These are phyloP conservation scores for Microtus oregoni DNA, from an alignment of 2,113 vertebrate genomes.

Conservation along the genomic window DNA sequence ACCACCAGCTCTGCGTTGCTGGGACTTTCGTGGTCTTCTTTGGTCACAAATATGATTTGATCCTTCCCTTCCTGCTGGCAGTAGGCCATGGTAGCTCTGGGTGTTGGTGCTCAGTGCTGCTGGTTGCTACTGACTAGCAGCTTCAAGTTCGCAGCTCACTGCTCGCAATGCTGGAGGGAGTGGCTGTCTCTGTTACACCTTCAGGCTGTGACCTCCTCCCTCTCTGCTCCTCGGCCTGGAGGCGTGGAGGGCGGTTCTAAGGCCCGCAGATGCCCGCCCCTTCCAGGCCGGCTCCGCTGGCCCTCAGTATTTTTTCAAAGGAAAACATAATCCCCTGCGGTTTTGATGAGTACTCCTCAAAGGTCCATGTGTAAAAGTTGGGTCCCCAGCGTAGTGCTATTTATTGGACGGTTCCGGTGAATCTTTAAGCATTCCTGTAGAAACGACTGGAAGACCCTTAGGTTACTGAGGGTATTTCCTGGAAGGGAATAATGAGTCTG, in stretches of 20 bases:
- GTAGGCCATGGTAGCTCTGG: background rate
- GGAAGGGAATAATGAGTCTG: background rate
- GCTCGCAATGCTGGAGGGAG: background rate
- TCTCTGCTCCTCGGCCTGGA: background rate
- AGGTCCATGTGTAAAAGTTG: background rate
- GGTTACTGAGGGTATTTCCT: background rate
- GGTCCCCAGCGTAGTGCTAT: background rate
- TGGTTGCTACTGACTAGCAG: background rate
- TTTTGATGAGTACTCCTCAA: background rate
- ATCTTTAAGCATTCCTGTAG: background rate
- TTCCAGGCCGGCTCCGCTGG: background rate
- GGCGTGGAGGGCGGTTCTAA: background rate
- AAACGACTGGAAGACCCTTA: background rate
- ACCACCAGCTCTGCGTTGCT: conserved; percentile 96
- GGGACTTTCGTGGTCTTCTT: conserved; percentile 95
- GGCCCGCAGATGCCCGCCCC: background rate
- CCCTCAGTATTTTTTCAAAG: background rate
- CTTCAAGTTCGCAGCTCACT: background rate
- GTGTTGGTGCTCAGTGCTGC: background rate
- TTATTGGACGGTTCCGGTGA: background rate
- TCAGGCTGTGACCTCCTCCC: background rate
- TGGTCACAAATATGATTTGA: conserved; percentile 90
- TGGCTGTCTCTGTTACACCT: background rate
- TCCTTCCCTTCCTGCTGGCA: conserved; percentile 86
- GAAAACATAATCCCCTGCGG: background rate